Base-by-base conservation (phyloP, 2,113 vertebrate genomes). In the Atherinomorus stipes region DNA sequence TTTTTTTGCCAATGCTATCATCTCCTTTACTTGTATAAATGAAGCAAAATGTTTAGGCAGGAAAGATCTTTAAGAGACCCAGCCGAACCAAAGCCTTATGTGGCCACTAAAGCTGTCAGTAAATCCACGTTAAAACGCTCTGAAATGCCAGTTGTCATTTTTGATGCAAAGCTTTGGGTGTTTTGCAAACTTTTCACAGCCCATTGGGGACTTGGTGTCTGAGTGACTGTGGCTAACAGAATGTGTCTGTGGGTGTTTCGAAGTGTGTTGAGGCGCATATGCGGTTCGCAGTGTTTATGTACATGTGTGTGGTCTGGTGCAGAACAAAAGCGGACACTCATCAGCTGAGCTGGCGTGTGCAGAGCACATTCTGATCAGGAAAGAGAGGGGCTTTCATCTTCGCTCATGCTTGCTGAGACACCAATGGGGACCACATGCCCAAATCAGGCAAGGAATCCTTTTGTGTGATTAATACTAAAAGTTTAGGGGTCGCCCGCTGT, bases 401-500 rank as follows among this genome's bases (percentile, higher is more conserved):
- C 51, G 12, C 59, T 78, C 63, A 26, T 52, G 71, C 78, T 81
- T 58, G 66, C 62, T 23, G 85, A 76, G 74, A 79, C 22, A 71
- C 83, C 71, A 56, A 64, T 67, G 77, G 74, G 61, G 88, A 81
- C 83, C 85, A 76, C 85, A 89, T 82, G 89, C 78, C 76, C 1
- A n/a, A 76, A 76, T 79, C 70, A 19, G 66, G 74, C 52, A 7
- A 86, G 80, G 88, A 82, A 86, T 88, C 68, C 78, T 74, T 89
- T 80, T 90, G 74, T 88, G 88, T 83, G 72, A 88, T 83, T 81
- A 84, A 80, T 76, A 72, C 80, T 80, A 75, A 84, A 85, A 75
- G 81, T 88, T 89, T 88, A 62, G 74, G 76, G 71, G 64, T 83
- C 77, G 71, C 85, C 80, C 15, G 47, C 85, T 63, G 84, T 75